Conservation (phyloP, 2,888 invertebrate genomes). For the Drosophila robusta region DNA sequence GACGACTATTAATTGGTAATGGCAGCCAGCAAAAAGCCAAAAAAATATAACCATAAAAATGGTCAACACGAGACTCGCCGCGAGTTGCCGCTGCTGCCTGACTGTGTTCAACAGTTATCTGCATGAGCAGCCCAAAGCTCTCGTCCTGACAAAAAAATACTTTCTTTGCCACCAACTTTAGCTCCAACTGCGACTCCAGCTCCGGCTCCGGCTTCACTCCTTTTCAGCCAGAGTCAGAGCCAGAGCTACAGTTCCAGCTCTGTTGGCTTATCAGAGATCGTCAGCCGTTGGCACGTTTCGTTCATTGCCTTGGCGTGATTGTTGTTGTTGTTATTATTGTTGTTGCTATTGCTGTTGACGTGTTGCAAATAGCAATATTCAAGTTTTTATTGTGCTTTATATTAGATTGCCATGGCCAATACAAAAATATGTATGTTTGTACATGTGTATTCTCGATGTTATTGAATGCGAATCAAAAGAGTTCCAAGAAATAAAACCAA, state of each 20-base stretch:
- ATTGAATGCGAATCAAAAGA: conserved; percentile 67
- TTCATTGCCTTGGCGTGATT: conserved; percentile 74
- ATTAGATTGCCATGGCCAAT: conserved; percentile 79
- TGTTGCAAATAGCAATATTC: conserved; percentile 79
- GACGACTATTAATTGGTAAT: conserved; percentile 78
- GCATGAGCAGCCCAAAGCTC: conserved; percentile 41
- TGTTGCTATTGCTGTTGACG: conserved; percentile 59
- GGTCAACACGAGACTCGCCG: conserved; percentile 61
- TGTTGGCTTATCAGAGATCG: conserved; percentile 70
- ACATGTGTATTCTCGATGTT: conserved; percentile 55
- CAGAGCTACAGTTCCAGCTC: conserved; percentile 28
- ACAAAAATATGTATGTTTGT: conserved; percentile 56
- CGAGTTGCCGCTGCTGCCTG: conserved; percentile 39
- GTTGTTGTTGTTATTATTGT: conserved; percentile 45
- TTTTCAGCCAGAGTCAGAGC: background rate
- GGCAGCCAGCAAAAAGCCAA: conserved; percentile 56
- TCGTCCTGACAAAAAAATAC: conserved; percentile 57
- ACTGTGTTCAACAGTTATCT: conserved; percentile 40
- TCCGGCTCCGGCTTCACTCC: conserved; percentile 15
- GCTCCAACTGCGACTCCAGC: conserved; percentile 11
- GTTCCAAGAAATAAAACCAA: conserved; percentile 66
- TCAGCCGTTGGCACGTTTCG: conserved; percentile 79
- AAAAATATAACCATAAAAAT: conserved; percentile 70
- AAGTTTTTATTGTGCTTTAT: conserved; percentile 78
- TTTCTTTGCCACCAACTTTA: conserved; percentile 58